Conservation (phyloP, 2,113 vertebrate species). For the Heterocephalus glaber region DNA sequence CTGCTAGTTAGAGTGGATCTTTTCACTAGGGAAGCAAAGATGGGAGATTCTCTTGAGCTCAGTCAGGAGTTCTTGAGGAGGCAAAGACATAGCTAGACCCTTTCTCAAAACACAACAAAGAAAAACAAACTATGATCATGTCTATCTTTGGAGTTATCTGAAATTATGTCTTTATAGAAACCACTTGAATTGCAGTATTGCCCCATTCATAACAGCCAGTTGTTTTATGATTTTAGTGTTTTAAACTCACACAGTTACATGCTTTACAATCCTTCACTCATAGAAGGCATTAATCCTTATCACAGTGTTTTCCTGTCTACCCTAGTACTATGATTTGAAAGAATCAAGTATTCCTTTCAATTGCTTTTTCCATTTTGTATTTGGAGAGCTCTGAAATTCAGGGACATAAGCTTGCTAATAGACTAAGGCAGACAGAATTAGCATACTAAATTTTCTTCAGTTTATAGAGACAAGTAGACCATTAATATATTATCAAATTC, state of each 20-base stretch:
- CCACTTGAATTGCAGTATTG: not conserved
- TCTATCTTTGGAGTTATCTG: not conserved
- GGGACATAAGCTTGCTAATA: not conserved
- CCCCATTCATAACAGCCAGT: not conserved
- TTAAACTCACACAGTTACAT: not conserved
- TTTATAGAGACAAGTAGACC: not conserved
- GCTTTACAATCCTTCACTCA: not conserved
- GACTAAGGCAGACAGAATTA: not conserved
- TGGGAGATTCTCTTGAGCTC: not conserved
- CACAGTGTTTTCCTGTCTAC: not conserved
- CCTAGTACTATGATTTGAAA: not conserved
- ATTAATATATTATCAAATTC: not conserved
- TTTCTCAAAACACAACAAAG: not conserved
- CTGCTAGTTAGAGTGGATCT: not conserved
- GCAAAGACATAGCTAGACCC: not conserved
- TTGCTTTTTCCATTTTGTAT: not conserved
- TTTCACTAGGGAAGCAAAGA: not conserved
- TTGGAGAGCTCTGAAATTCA: not conserved
- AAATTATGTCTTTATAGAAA: not conserved
- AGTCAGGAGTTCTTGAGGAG: too few relatives aligned
- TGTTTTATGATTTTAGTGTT: not conserved
- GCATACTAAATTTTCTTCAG: not conserved
- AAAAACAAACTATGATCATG: not conserved
- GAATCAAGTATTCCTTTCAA: not conserved
- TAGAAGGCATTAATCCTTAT: not conserved